Base-by-base conservation (phyloP, 2,113 vertebrate species). In the Orthonyx spaldingii region DNA sequence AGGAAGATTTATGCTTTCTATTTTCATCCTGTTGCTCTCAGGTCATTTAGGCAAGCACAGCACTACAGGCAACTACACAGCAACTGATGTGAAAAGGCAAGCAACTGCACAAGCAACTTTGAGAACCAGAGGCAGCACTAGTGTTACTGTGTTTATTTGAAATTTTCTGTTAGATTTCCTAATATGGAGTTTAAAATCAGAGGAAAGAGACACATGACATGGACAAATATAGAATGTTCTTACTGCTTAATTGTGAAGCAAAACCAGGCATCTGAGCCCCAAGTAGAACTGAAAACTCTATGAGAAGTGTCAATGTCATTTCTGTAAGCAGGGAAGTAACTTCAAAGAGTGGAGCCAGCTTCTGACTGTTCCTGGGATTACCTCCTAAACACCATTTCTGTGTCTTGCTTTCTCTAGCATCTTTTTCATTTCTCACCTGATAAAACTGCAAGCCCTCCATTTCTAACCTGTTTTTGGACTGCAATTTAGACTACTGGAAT, bases 91-190 rank as follows among this genome's bases (percentile, higher is more conserved):
- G 70, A 65, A 88, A 91, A 91, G 52, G 11, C 2, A 33, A 60
- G 42, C 21, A 66, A 44, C 6, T 4, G 4, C 15, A 60, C 0
- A 0, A 84, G 24, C 53, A 49, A 49, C 22, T 49, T 2, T 49
- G 44, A 72, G 49, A 85, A 53, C 11, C 17, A 72, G n/a, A 65
- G 13, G 11, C 13, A 56, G 50, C 12, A 72, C 16, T n/a, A 11
- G 11, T 20, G 5, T 44, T 72, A 59, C 5, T 49, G 13, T 13
- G 12, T 22, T 33, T 52, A 24, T 55, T 56, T 71, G 35, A 82
- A 84, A 89, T 60, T 44, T 82, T 82, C 13, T 27, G 16, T 68
- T 78, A 42, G 18, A 28, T 44, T 64, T 71, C 41, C 65, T 30
- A 72, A 42, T 13, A 39, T 1, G 3, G 35, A 10, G 0, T 44